These are phyloP conservation scores for Ictalurus punctatus DNA, from an alignment of 2,113 vertebrate species.

Conservation along the genomic window DNA sequence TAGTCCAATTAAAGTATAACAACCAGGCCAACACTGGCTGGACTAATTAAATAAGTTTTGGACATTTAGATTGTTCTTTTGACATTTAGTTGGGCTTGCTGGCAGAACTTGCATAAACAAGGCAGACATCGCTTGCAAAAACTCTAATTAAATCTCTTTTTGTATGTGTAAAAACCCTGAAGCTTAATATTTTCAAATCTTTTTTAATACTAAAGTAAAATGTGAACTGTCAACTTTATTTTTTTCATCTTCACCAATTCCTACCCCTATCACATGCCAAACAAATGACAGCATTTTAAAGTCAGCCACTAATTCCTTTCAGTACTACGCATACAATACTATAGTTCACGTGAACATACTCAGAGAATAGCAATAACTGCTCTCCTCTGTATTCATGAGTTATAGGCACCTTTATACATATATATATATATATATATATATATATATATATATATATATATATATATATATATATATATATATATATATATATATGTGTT, in stretches of 20 bases:
- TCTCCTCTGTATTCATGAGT: no score
- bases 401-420: no score
- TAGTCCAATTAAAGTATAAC: neutral
- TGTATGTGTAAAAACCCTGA: neutral
- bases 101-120: neutral
- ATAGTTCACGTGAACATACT: no score
- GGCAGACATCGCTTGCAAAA: neutral
- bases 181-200: neutral
- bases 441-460: no score
- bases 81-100: neutral
- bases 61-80: neutral
- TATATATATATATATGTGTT: neutral
- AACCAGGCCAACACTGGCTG: neutral
- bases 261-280: no score
- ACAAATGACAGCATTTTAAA: no score
- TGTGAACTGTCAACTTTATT: neutral
- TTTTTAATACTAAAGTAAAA: neutral
- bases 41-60: slow-evolving; percentile 23
- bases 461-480: no score
- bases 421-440: no score
- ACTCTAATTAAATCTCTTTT: neutral
- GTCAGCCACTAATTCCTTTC: no score
- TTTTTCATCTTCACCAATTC: no score
- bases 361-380: neutral
- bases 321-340: no score